Evolutionary conservation across 1,140 invertebrate genomes (phyloP).

Genomic region (Tetraneura akinire): DNA sequence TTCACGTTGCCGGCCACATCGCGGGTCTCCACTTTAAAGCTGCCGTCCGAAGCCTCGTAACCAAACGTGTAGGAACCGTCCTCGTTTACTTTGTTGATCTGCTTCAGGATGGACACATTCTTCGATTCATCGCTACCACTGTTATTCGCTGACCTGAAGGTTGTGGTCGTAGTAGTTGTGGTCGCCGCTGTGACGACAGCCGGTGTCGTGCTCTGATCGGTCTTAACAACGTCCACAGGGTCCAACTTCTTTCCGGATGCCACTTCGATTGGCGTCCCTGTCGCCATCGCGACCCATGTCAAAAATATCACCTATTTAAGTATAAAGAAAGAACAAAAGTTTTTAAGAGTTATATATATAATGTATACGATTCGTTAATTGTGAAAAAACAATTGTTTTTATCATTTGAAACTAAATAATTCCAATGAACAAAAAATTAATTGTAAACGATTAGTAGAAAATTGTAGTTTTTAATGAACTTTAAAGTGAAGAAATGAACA

Average conservation of each 20-base stretch:
- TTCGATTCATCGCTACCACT: slow-evolving; percentile 55
- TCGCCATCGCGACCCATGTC: background rate
- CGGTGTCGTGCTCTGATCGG: background rate
- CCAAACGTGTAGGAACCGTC: slow-evolving; percentile 84
- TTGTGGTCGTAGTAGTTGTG: background rate
- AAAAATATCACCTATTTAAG: background rate
- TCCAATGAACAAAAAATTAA: too few species aligned
- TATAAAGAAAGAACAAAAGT: too few species aligned
- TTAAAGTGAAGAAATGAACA: too few species aligned
- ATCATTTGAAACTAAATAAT: too few species aligned
- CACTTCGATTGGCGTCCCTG: background rate
- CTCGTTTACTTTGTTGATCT: slow-evolving; percentile 78
- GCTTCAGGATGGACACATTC: slow-evolving; percentile 69
- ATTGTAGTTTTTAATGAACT: too few species aligned
- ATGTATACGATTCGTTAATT: too few species aligned
- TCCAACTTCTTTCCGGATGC: background rate
- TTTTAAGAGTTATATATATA: too few species aligned
- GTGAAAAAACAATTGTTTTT: too few species aligned
- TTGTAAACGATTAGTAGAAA: too few species aligned
- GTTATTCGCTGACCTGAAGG: too few species aligned
- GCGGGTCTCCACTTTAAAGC: slow-evolving; percentile 81
- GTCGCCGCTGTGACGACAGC: background rate
- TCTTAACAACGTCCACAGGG: background rate
- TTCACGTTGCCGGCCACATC: slow-evolving; percentile 80
- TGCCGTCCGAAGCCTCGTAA: slow-evolving; percentile 81